These are phyloP conservation scores for Sarcophaga caerulescens DNA, from an alignment of 2,888 invertebrate genomes.

Conservation along the genomic window DNA sequence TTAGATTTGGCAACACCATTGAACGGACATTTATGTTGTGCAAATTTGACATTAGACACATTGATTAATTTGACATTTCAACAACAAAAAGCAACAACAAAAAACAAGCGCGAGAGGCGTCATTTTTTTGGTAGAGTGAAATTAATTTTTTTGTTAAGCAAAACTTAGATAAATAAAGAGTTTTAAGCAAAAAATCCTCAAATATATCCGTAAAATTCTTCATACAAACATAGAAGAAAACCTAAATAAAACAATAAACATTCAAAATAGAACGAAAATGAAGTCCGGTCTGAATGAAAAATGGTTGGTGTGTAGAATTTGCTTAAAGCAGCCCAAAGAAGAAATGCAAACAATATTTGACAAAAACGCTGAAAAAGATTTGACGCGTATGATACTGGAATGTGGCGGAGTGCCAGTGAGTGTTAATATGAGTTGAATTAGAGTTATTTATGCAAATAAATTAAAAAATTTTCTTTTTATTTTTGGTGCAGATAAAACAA, in stretches of 20 bases:
- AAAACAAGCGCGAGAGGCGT: conserved; percentile 58
- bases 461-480: not conserved
- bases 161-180: conserved; percentile 33
- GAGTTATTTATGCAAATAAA: not conserved
- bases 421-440: conserved; percentile 3
- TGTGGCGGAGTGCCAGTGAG: conserved; percentile 79
- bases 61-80: conserved; percentile 59
- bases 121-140: conserved; percentile 49
- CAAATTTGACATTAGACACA: conserved; percentile 21
- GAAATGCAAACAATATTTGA: conserved; percentile 76
- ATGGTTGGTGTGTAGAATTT: conserved; percentile 78
- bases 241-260: not conserved
- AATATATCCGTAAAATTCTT: not conserved
- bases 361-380: conserved; percentile 75
- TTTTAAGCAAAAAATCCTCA: not conserved
- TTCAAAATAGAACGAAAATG: conserved; percentile 69
- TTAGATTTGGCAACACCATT: not conserved
- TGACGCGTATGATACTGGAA: conserved; percentile 77
- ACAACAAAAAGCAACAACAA: conserved; percentile 48
- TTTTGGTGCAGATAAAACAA: conserved; percentile 73
- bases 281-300: conserved; percentile 74
- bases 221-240: not conserved
- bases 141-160: conserved; percentile 25
- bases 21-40: not conserved
- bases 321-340: conserved; percentile 76